Conservation (phyloP, 53 echinoderm and acorn worm species). For the Echinarachnius parma region DNA sequence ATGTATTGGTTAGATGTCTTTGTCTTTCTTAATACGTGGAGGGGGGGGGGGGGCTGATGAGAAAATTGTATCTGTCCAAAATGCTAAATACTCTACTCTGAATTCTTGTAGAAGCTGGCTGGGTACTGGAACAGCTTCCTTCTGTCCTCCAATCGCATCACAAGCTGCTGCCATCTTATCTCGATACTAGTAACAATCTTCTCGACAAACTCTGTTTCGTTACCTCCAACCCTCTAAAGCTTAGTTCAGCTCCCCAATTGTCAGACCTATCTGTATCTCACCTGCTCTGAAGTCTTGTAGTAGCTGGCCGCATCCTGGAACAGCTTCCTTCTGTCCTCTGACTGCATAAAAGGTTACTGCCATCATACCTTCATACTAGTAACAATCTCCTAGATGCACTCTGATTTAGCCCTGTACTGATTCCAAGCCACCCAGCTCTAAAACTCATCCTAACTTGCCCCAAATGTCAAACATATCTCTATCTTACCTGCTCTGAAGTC, state of each 20-base stretch:
- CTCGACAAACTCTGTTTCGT: constrained; percentile 67
- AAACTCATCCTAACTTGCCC: background rate
- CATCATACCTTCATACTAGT: constrained; percentile 68
- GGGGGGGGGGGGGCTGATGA: no score
- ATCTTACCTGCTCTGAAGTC: constrained; percentile 84
- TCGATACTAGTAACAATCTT: constrained; percentile 56
- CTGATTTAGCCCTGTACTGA: constrained; percentile 56
- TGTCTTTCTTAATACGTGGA: no score
- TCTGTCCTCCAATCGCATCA: constrained; percentile 87
- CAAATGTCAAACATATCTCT: background rate
- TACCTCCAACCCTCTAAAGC: background rate
- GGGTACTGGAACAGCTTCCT: constrained; percentile 86
- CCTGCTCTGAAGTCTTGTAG: constrained; percentile 90
- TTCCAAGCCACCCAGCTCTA: background rate
- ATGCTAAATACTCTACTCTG: no score
- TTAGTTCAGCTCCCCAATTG: background rate
- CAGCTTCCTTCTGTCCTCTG: constrained; percentile 79
- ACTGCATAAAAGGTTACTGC: constrained; percentile 77
- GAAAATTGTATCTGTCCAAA: no score
- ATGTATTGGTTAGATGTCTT: no score
- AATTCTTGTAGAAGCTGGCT: constrained; percentile 97
- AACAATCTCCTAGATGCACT: no score
- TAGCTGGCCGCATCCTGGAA: constrained; percentile 79
- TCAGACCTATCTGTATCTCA: constrained; percentile 20
- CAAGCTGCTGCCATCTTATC: constrained; percentile 82